Conservation (phyloP, 2,797 vertebrate genomes). For the Eleutherodactylus coqui region DNA sequence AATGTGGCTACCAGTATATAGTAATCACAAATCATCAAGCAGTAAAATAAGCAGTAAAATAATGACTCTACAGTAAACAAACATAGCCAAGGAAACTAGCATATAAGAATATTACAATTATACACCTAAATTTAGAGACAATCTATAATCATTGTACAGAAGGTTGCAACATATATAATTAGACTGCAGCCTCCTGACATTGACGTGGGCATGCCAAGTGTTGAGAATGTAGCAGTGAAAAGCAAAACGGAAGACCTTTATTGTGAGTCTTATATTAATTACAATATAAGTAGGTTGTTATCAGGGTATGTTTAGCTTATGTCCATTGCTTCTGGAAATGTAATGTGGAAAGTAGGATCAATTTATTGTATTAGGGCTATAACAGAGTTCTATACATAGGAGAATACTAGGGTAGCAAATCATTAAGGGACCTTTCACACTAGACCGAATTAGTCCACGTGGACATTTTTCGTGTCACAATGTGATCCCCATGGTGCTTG, state of each 20-base stretch:
- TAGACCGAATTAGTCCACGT: too few species aligned
- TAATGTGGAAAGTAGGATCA: background rate
- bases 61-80: slow-evolving; percentile 11
- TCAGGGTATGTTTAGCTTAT: background rate
- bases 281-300: background rate
- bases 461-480: too few species aligned
- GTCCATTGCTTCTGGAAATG: background rate
- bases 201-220: background rate
- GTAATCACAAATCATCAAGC: background rate
- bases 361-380: too few species aligned
- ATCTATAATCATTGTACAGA: background rate
- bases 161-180: background rate
- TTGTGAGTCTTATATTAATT: background rate
- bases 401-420: too few species aligned
- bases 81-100: slow-evolving; percentile 4
- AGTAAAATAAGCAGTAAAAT: slow-evolving; percentile 32
- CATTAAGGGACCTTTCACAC: too few species aligned
- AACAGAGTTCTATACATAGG: background rate
- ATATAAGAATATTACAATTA: background rate
- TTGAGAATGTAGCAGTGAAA: too few species aligned
- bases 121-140: background rate
- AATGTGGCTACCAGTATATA: slow-evolving; percentile 3
- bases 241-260: background rate
- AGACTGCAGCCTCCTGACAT: background rate
- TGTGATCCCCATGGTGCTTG: too few species aligned